These are phyloP conservation scores for Laterallus jamaicensis DNA, from an alignment of 2,113 vertebrate species.

Conservation along the genomic window DNA sequence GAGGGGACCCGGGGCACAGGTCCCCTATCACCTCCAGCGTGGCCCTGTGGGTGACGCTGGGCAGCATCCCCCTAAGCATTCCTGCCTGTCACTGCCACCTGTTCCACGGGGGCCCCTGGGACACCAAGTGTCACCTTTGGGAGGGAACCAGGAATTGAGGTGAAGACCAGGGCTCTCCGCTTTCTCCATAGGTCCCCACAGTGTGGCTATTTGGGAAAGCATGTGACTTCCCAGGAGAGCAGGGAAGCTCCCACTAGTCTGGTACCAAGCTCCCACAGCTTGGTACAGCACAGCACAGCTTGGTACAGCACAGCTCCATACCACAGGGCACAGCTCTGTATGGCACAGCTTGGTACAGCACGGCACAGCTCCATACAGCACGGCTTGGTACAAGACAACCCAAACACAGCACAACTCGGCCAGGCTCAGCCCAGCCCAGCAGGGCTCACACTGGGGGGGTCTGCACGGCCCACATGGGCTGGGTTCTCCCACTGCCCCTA, in stretches of 20 bases:
- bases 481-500: fast-evolving
- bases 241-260: background rate
- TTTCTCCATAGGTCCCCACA: background rate
- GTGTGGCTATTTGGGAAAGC: background rate
- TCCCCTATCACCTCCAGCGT: fast-evolving
- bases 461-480: fast-evolving
- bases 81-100: background rate
- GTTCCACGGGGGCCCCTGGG: background rate
- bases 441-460: fast-evolving
- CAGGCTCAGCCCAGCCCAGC: background rate
- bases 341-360: background rate
- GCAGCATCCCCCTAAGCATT: fast-evolving
- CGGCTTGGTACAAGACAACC: background rate
- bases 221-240: background rate
- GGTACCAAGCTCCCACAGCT: background rate
- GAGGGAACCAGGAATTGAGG: background rate
- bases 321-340: background rate
- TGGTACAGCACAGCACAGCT: background rate
- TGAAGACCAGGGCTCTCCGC: fast-evolving
- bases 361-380: background rate
- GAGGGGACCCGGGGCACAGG: fast-evolving
- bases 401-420: fast-evolving
- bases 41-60: fast-evolving
- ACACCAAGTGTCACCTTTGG: background rate
- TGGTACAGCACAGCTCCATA: background rate